phyloP scores from a whole-genome alignment of 1,140 invertebrate species.

The Tetranychus urticae region DNA sequence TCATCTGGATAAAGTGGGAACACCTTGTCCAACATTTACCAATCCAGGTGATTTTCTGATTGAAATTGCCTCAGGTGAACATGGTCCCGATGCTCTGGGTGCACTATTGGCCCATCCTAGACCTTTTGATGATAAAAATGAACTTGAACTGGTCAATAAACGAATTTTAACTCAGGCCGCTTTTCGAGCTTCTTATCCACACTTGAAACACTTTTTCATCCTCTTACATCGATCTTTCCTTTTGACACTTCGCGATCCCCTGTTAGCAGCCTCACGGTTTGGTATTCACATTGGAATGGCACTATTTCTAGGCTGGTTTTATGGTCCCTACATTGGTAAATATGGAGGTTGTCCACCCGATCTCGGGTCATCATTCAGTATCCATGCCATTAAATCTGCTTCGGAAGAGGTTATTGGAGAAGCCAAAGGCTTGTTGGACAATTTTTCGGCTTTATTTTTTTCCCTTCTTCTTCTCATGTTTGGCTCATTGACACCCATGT shows the following conservation, averaged over 20 bases:
- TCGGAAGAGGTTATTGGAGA: constrained; percentile 4
- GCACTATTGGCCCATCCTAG: background rate
- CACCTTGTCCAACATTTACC: constrained; percentile 7
- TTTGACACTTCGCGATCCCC: constrained; percentile 6
- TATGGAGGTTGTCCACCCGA: constrained; percentile 6
- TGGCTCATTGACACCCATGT: constrained; percentile 86
- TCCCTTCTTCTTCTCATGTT: constrained; percentile 86
- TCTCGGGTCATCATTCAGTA: background rate
- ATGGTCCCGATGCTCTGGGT: background rate
- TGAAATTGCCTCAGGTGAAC: constrained; percentile 10
- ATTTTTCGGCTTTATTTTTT: constrained; percentile 80
- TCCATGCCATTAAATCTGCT: background rate
- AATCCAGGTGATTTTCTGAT: constrained; percentile 10
- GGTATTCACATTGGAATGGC: constrained; percentile 3
- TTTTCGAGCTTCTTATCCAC: background rate
- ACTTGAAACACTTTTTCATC: constrained; percentile 3
- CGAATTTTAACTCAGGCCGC: background rate
- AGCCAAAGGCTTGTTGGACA: constrained; percentile 19
- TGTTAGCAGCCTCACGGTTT: constrained; percentile 4
- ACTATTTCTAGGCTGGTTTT: constrained; percentile 9
- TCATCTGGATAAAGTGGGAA: constrained; percentile 7
- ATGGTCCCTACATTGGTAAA: constrained; percentile 4
- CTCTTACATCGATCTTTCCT: constrained; percentile 4
- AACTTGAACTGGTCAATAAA: too few species aligned
- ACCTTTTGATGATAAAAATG: background rate